phyloP scores from a whole-genome alignment of 1,140 invertebrate genomes.

The Bombus fervidus region DNA sequence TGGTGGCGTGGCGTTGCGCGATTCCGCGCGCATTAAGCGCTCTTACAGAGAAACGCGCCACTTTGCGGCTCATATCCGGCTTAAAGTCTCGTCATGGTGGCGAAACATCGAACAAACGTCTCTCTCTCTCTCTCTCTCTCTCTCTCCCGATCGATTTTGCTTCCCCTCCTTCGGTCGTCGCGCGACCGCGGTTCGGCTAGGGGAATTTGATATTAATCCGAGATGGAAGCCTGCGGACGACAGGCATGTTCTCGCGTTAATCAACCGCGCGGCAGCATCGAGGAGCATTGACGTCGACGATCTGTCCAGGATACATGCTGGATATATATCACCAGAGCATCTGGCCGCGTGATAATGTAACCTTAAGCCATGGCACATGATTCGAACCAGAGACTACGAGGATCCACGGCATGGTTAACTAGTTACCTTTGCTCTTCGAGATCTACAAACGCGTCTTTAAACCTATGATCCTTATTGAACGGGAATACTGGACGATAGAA shows the following conservation, averaged over 20 bases:
- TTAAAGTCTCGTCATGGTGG: not conserved
- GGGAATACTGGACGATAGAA: not conserved
- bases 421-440: not conserved
- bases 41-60: not conserved
- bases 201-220: conserved; percentile 65
- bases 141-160: conserved; percentile 33
- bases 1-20: not conserved
- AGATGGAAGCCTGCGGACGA: conserved; percentile 54
- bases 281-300: conserved; percentile 50
- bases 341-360: conserved; percentile 37
- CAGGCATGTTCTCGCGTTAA: conserved; percentile 65
- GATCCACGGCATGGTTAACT: not conserved
- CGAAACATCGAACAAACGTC: not conserved
- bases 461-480: conserved; percentile 8
- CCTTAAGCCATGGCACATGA: conserved; percentile 30
- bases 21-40: not conserved
- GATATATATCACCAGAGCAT: conserved; percentile 46
- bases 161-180: not conserved
- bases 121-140: too few relatives aligned
- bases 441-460: conserved; percentile 27
- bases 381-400: not conserved
- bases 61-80: not conserved
- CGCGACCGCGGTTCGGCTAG: conserved; percentile 3
- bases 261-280: conserved; percentile 50
- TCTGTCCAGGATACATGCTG: conserved; percentile 27